Evolutionary conservation across 2,888 invertebrate genomes (phyloP).

Genomic region (Taenaris catops): DNA sequence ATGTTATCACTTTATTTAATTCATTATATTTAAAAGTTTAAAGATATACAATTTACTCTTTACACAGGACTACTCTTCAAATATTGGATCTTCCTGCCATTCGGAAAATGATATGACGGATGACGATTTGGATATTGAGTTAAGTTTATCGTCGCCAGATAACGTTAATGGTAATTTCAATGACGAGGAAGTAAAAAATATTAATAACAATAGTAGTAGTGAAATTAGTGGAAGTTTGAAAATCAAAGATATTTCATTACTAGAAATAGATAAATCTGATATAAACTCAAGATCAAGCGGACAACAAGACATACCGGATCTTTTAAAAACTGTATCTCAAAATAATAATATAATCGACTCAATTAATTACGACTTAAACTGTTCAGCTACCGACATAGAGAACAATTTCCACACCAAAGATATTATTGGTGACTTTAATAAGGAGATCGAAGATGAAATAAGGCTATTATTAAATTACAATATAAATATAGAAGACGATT

Average conservation of each 20-base stretch:
- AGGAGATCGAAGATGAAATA: slow-evolving; percentile 80
- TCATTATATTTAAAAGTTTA: no score
- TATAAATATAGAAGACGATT: slow-evolving; percentile 66
- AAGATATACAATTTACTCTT: no score
- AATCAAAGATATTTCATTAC: slow-evolving; percentile 36
- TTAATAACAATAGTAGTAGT: slow-evolving; percentile 33
- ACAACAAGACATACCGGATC: slow-evolving; percentile 69
- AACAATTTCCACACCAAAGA: slow-evolving; percentile 68
- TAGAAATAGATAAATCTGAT: slow-evolving; percentile 28
- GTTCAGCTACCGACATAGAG: slow-evolving; percentile 62
- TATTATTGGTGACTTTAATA: slow-evolving; percentile 80
- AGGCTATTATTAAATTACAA: slow-evolving; percentile 69
- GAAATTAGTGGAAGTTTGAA: slow-evolving; percentile 57
- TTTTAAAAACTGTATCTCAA: slow-evolving; percentile 60
- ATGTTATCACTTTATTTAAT: no score
- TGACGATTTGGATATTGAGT: slow-evolving; percentile 68
- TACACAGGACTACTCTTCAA: slow-evolving; percentile 65
- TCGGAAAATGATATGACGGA: slow-evolving; percentile 77
- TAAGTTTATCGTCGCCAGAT: slow-evolving; percentile 42
- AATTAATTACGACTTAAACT: slow-evolving; percentile 44
- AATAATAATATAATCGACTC: slow-evolving; percentile 54
- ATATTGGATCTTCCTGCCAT: slow-evolving; percentile 67
- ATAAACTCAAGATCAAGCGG: slow-evolving; percentile 36
- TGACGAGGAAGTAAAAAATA: slow-evolving; percentile 33
- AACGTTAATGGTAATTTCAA: slow-evolving; percentile 25